phyloP scores from a whole-genome alignment of 2,888 invertebrate species.

The Leptogaster cylindrica region DNA sequence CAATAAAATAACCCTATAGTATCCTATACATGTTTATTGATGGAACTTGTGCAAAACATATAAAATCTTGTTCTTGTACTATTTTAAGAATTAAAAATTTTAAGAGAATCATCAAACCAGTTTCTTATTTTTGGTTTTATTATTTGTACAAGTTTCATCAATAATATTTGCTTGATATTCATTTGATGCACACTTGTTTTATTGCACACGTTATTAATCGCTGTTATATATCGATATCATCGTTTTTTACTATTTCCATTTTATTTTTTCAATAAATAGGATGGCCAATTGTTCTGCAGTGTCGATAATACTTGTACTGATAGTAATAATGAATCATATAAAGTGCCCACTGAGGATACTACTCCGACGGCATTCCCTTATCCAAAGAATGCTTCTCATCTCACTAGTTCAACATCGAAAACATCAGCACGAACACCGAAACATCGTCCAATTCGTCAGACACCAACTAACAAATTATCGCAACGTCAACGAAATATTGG shows the following conservation, averaged over 20 bases:
- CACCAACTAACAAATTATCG: slow-evolving; percentile 39
- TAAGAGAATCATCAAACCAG: no score
- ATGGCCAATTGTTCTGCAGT: slow-evolving; percentile 50
- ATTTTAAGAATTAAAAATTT: no score
- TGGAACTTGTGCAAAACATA: no score
- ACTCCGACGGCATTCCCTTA: slow-evolving; percentile 34
- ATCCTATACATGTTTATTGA: no score
- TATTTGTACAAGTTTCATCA: no score
- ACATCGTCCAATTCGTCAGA: slow-evolving; percentile 40
- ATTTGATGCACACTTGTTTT: slow-evolving; percentile 25
- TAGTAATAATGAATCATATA: slow-evolving; percentile 47
- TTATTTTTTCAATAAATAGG: slow-evolving; percentile 44
- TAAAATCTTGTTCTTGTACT: no score
- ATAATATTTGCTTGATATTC: no score
- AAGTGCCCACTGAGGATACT: slow-evolving; percentile 45
- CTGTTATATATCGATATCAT: background rate
- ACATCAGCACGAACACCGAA: slow-evolving; percentile 48
- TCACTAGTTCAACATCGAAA: slow-evolving; percentile 47
- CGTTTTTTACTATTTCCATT: slow-evolving; percentile 19
- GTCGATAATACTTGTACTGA: slow-evolving; percentile 50
- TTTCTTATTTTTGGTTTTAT: no score
- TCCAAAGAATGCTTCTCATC: slow-evolving; percentile 42
- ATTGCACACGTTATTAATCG: no score
- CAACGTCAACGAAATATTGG: slow-evolving; percentile 47
- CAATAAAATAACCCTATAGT: no score